phyloP scores from a whole-genome alignment of 2,113 vertebrate genomes.

The Salvelinus fontinalis region DNA sequence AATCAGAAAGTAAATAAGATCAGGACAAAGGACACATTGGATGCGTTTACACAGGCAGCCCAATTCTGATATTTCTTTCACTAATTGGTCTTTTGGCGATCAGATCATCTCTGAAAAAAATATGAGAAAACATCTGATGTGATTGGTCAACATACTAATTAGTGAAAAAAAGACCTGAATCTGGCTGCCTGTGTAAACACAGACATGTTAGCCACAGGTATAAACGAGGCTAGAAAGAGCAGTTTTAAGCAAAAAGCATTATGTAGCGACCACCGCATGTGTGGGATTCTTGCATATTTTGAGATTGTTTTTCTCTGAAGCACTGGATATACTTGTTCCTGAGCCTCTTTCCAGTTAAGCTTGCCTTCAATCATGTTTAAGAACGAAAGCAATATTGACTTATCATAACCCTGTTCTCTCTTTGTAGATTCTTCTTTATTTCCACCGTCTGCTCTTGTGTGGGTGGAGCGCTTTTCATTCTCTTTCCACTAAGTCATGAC shows the following conservation, averaged over 20 bases:
- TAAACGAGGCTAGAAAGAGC: not conserved
- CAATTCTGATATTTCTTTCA: too few species aligned
- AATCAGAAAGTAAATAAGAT: too few species aligned
- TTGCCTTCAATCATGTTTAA: not conserved
- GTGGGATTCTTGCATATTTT: slow-evolving; percentile 2
- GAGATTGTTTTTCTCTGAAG: not conserved
- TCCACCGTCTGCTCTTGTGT: not conserved
- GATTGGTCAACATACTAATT: too few species aligned
- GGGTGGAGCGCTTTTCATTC: not conserved
- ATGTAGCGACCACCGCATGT: not conserved
- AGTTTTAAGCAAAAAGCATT: not conserved
- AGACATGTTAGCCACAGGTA: too few species aligned
- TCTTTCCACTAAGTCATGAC: not conserved
- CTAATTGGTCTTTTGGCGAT: too few species aligned
- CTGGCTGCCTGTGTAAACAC: too few species aligned
- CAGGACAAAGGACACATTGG: too few species aligned
- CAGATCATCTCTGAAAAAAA: too few species aligned
- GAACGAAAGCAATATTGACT: not conserved
- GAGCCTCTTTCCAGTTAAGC: not conserved
- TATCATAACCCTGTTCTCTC: slow-evolving; percentile 4
- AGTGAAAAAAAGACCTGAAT: too few species aligned
- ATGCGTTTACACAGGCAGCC: too few species aligned
- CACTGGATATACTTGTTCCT: not conserved
- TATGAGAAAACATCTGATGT: too few species aligned
- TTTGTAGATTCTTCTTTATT: slow-evolving; percentile 6